Percentiles rank a stretch among this genome's conserved stretches.
Conservation (phyloP, 2,888 invertebrate genomes). For the Erpobdella octoculata region DNA sequence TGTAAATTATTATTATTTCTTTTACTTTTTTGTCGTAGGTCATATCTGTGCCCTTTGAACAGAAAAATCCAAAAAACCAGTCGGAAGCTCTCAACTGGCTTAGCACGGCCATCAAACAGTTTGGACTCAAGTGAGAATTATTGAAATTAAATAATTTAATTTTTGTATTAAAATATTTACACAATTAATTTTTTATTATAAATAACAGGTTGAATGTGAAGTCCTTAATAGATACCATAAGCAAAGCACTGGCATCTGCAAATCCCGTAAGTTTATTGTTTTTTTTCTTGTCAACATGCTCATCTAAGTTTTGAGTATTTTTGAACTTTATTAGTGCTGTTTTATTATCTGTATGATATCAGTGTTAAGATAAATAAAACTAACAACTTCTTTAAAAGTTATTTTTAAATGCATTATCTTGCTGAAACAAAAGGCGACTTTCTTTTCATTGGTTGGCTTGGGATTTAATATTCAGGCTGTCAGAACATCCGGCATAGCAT, state of each 20-base stretch:
- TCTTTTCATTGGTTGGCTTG: too few relatives aligned
- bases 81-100: slow-evolving; percentile 77
- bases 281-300: too few relatives aligned
- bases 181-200: not conserved
- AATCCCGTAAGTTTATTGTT: slow-evolving; percentile 60
- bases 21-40: too few relatives aligned
- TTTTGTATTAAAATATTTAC: too few relatives aligned
- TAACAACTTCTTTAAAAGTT: too few relatives aligned
- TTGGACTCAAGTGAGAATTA: slow-evolving; percentile 67
- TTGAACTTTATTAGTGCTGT: too few relatives aligned
- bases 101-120: slow-evolving; percentile 69
- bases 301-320: too few relatives aligned
- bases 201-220: slow-evolving; percentile 46
- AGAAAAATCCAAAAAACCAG: slow-evolving; percentile 85
- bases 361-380: too few relatives aligned
- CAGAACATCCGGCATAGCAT: slow-evolving; percentile 66
- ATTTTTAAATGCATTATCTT: too few relatives aligned
- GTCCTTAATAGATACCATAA: slow-evolving; percentile 54
- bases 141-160: not conserved
- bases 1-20: too few relatives aligned
- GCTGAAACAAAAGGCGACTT: too few relatives aligned
- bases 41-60: slow-evolving; percentile 65
- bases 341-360: too few relatives aligned
- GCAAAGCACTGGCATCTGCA: slow-evolving; percentile 74
- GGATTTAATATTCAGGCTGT: slow-evolving; percentile 60